Base-by-base conservation (phyloP, 2,888 invertebrate species). In the Meta bourneti region DNA sequence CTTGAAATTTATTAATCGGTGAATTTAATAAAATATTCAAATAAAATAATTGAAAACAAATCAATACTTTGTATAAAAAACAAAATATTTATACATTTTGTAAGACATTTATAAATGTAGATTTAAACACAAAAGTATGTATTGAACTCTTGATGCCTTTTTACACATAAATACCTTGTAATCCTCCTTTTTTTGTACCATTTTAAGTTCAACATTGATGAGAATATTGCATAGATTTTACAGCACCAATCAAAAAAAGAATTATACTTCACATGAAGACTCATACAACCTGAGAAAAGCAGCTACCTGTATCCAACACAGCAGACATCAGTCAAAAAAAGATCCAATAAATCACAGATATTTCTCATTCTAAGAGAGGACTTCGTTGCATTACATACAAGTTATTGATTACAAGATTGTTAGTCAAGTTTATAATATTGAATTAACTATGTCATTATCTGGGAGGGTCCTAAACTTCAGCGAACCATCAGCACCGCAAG, bases 401-500 rank as follows among this genome's bases (percentile, higher is more conserved):
- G 19, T 61, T 16, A 61, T 61, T 9, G 61, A 61, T 61, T 61
- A 61, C 61, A 61, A 61, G 34, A 69, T 70, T 61, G 48, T 70
- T 20, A 20, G 11, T 72, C 52, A n/a, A 34, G 72, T 86, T 91
- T 91, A 91, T 79, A 91, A 70, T 54, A 79, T 74, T 20, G 87
- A 69, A 72, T 84, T 90, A 16, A 91, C 87, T 79, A 91, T 83
- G 85, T 94, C 94, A 75, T 94, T 96, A 94, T 98, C 98, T 20
- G 98, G 98, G 94, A 99, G 96, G 95, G 98, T 97, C 93, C 99
- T 96, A 93, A 99, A 98, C 96, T 99, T 99, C 97, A 99, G 98
- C 82, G 99, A 99, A 94, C 99, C 99, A 96, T 99, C 99, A 81
- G 99, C 98, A 88, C 99, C 99, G 95, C 99, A 99, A 7, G 99